Evolutionary conservation across 2,113 vertebrate genomes (phyloP).

Genomic region (Charina bottae): DNA sequence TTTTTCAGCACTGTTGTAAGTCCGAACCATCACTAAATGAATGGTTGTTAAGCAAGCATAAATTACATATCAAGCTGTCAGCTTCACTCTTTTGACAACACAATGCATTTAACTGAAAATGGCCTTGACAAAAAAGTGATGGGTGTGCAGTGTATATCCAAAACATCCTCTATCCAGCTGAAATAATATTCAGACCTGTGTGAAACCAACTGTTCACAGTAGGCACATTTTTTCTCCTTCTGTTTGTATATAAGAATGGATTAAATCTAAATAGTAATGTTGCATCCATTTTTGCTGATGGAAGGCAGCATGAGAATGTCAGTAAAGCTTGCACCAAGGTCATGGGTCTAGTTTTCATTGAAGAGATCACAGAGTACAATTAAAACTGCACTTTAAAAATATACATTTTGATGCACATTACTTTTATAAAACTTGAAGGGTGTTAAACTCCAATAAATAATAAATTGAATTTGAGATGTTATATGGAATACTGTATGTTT

Average conservation of each 20-base stretch:
- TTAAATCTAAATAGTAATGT: slow-evolving; percentile 24
- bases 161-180: slow-evolving; percentile 41
- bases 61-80: background rate
- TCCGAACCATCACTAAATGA: too few relatives aligned
- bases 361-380: background rate
- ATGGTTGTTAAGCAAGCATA: background rate
- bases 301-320: slow-evolving; percentile 44
- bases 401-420: background rate
- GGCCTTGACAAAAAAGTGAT: background rate
- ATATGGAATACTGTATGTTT: background rate
- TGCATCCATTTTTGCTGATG: slow-evolving; percentile 8
- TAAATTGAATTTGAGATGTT: background rate
- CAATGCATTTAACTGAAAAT: background rate
- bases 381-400: slow-evolving; percentile 1
- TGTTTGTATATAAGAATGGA: slow-evolving; percentile 56
- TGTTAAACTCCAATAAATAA: background rate
- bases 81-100: background rate
- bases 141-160: accelerated
- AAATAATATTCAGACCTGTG: slow-evolving; percentile 13
- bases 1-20: too few relatives aligned
- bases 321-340: background rate
- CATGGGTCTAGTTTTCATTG: background rate
- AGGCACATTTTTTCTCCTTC: slow-evolving; percentile 33
- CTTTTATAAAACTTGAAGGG: background rate
- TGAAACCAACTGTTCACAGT: slow-evolving; percentile 44